Conservation (phyloP, 2,888 invertebrate species). For the Spodoptera littoralis region DNA sequence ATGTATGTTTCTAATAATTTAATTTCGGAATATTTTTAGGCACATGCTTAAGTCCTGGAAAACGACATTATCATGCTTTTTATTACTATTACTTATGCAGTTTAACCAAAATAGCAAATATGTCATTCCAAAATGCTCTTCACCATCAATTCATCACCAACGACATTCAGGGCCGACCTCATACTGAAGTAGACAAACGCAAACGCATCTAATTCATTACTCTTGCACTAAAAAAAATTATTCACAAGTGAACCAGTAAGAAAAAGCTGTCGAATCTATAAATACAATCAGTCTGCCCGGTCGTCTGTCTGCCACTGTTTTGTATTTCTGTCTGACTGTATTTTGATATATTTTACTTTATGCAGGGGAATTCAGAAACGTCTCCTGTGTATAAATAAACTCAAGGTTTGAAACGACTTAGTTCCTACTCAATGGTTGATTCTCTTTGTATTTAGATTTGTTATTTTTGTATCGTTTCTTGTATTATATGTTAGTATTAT, state of each 20-base stretch:
- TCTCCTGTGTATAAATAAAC: slow-evolving; percentile 73
- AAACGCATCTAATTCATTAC: slow-evolving; percentile 8
- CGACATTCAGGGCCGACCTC: too few relatives aligned
- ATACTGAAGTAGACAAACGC: not conserved
- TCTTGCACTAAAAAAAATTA: slow-evolving; percentile 8
- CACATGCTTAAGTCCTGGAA: too few relatives aligned
- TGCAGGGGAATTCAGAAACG: slow-evolving; percentile 72
- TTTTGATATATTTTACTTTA: slow-evolving; percentile 79
- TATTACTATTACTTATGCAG: too few relatives aligned
- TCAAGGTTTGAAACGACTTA: slow-evolving; percentile 64
- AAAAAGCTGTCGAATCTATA: slow-evolving; percentile 65
- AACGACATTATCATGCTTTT: too few relatives aligned
- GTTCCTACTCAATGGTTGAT: slow-evolving; percentile 44
- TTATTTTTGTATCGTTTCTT: slow-evolving; percentile 46
- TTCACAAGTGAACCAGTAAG: slow-evolving; percentile 26
- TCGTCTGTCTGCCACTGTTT: slow-evolving; percentile 77
- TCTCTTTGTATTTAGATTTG: slow-evolving; percentile 48
- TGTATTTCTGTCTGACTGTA: slow-evolving; percentile 75
- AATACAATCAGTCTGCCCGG: slow-evolving; percentile 74
- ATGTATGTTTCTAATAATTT: too few relatives aligned
- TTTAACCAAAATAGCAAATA: too few relatives aligned
- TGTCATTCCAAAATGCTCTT: too few relatives aligned
- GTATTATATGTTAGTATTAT: slow-evolving; percentile 45
- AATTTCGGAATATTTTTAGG: too few relatives aligned
- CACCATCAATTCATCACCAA: not conserved